These are phyloP conservation scores for Rhinophrynus dorsalis DNA, from an alignment of 2,797 vertebrate genomes.

Conservation along the genomic window DNA sequence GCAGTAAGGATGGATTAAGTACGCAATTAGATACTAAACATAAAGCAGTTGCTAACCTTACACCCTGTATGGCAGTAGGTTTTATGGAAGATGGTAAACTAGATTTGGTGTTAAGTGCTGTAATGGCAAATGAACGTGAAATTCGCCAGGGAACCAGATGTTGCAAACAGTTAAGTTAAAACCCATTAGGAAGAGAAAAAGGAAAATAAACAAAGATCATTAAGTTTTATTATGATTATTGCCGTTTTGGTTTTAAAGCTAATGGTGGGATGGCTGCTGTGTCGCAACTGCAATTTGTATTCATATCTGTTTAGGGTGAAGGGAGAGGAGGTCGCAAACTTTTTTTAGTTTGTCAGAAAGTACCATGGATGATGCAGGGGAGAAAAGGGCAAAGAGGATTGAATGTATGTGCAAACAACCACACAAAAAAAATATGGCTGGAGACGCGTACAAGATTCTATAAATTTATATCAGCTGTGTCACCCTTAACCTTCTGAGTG, in stretches of 20 bases:
- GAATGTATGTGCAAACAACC: not conserved
- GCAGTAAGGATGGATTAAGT: slow-evolving; percentile 39
- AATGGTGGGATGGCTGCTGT: slow-evolving; percentile 40
- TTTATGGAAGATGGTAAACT: slow-evolving; percentile 40
- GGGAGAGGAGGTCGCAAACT: slow-evolving; percentile 21
- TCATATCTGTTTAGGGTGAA: slow-evolving; percentile 41
- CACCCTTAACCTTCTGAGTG: too few relatives aligned
- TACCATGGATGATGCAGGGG: too few relatives aligned
- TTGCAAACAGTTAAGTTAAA: slow-evolving; percentile 48
- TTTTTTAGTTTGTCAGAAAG: too few relatives aligned
- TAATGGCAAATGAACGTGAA: slow-evolving; percentile 42
- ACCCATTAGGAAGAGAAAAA: slow-evolving; percentile 35
- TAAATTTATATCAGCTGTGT: too few relatives aligned
- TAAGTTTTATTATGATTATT: slow-evolving; percentile 50
- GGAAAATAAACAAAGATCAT: slow-evolving; percentile 45
- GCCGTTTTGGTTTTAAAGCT: slow-evolving; percentile 40
- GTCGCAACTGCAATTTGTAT: slow-evolving; percentile 40
- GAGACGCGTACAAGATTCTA: too few relatives aligned
- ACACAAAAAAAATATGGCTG: too few relatives aligned
- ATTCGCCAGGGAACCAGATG: slow-evolving; percentile 44
- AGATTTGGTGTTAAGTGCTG: slow-evolving; percentile 41
- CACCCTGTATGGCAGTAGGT: slow-evolving; percentile 23
- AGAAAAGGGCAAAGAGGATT: not conserved
- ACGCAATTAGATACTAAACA: slow-evolving; percentile 37
- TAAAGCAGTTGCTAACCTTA: slow-evolving; percentile 40